Evolutionary conservation across 2,888 invertebrate genomes (phyloP).

Genomic region (Crossocerus cetratus): DNA sequence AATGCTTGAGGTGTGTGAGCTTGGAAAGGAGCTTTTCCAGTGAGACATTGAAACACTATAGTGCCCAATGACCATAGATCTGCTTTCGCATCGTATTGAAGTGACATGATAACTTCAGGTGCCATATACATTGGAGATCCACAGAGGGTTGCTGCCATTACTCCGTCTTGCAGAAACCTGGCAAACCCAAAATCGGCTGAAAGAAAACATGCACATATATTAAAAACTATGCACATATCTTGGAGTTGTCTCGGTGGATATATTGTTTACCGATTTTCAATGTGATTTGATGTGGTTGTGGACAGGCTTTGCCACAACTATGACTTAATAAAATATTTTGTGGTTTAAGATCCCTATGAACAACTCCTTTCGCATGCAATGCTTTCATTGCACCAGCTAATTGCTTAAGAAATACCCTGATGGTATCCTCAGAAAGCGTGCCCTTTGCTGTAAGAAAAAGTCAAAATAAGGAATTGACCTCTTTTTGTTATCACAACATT

Average conservation of each 20-base stretch:
- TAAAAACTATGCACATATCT: background rate
- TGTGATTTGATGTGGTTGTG: slow-evolving; percentile 90
- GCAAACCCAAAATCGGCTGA: slow-evolving; percentile 99
- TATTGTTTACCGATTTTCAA: slow-evolving; percentile 91
- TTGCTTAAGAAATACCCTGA: slow-evolving; percentile 95
- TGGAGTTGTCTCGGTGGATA: background rate
- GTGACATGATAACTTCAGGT: slow-evolving; percentile 99
- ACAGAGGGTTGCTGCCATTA: slow-evolving; percentile 99
- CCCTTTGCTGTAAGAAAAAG: slow-evolving; percentile 83
- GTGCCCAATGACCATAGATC: slow-evolving; percentile 99
- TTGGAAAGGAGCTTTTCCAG: slow-evolving; percentile 98
- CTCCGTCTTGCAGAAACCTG: slow-evolving; percentile 97
- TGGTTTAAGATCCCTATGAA: slow-evolving; percentile 99
- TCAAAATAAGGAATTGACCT: background rate
- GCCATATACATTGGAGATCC: slow-evolving; percentile 99
- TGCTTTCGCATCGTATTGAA: slow-evolving; percentile 99
- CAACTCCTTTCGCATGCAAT: slow-evolving; percentile 97
- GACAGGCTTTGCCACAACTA: slow-evolving; percentile 82
- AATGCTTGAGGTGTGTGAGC: slow-evolving; percentile 98
- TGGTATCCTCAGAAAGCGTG: slow-evolving; percentile 97
- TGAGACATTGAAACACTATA: slow-evolving; percentile 98
- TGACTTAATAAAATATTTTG: slow-evolving; percentile 98
- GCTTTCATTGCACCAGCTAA: slow-evolving; percentile 99
- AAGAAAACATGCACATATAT: slow-evolving; percentile 16
- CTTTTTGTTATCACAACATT: background rate